Percentiles rank a stretch among this genome's conserved stretches.
Evolutionary conservation across 2,113 vertebrate genomes (phyloP).

Genomic region (Gavia stellata): DNA sequence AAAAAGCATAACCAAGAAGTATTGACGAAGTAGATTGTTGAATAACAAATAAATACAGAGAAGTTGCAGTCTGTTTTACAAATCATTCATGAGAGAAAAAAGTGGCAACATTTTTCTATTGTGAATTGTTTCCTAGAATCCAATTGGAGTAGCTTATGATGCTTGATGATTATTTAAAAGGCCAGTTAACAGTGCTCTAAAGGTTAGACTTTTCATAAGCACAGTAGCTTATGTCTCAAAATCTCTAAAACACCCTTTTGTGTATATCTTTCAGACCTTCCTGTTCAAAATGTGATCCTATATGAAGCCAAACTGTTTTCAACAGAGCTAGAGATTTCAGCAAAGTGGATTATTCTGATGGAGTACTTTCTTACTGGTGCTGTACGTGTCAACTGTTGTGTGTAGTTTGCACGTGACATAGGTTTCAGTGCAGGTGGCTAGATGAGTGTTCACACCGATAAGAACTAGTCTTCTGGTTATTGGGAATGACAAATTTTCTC

Average conservation of each 20-base stretch:
- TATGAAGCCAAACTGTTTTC: not conserved
- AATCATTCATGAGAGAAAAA: not conserved
- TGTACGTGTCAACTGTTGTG: not conserved
- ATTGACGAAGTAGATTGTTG: not conserved
- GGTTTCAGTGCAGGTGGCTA: not conserved
- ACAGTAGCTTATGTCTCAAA: not conserved
- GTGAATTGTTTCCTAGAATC: not conserved
- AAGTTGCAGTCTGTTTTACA: not conserved
- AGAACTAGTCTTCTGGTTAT: not conserved
- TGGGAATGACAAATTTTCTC: not conserved
- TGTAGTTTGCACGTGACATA: not conserved
- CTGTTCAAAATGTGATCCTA: not conserved
- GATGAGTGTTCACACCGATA: not conserved
- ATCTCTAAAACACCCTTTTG: not conserved
- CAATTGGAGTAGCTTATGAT: not conserved
- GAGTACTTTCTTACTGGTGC: not conserved
- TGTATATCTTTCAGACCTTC: not conserved
- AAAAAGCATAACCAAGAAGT: not conserved
- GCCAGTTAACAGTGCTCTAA: not conserved
- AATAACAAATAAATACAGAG: not conserved
- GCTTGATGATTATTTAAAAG: not conserved
- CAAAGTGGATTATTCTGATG: not conserved
- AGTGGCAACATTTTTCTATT: not conserved
- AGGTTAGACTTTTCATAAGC: not conserved
- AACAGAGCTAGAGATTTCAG: not conserved